Evolutionary conservation across 2,113 vertebrate genomes (phyloP), one percentile per base, ranked within the genome.

Genomic region (Macquaria ambigua): DNA sequence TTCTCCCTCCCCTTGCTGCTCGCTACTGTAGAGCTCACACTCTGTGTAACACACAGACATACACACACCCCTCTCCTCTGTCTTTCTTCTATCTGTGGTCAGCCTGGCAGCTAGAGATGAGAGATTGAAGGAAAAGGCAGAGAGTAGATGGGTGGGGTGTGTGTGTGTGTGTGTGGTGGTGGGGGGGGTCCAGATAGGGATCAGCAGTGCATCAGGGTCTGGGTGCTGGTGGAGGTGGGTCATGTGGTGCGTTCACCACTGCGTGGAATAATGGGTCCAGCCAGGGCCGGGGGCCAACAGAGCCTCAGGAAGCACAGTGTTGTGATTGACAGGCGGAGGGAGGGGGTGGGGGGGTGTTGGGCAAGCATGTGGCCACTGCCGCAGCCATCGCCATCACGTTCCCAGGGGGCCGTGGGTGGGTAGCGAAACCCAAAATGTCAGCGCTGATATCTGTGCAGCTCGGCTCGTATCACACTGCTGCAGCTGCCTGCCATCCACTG

Each of bases 391-490:
- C 90, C 92, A 88, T 89, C 77, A 53, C 71, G 88, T 95, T 96
- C 97, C 96, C 95, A 90, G 71, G 95, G 87, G 96, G 95, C 94
- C 74, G 84, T 88, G 92, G 85, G 74, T 91, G 91, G 89, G 89
- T 90, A 90, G 88, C 72, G 70, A 84, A 96, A 95, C 93, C 93
- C 91, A 93, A 97, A 97, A 97, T 97, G 97, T 97, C 97, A 97
- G 93, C 34, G 74, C 68, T 85, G 89, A 95, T 95, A 96, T 94
- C 94, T 89, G 87, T 89, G 90, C 90, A 62, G 90, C 93, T 93
- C 77, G 53, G 86, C 89, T 93, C 85, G 86, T 96, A 95, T 94
- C 93, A 86, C 89, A 90, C 92, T 63, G 75, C 90, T 95, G 92
- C 94, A 94, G 92, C 92, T 88, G 93, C 90, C 91, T 92, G 84